A percentile compares a stretch with the other conserved stretches of the same genome.
These are phyloP conservation scores for Drosophila nasuta DNA, from an alignment of 1,140 invertebrate genomes.

Conservation along the genomic window DNA sequence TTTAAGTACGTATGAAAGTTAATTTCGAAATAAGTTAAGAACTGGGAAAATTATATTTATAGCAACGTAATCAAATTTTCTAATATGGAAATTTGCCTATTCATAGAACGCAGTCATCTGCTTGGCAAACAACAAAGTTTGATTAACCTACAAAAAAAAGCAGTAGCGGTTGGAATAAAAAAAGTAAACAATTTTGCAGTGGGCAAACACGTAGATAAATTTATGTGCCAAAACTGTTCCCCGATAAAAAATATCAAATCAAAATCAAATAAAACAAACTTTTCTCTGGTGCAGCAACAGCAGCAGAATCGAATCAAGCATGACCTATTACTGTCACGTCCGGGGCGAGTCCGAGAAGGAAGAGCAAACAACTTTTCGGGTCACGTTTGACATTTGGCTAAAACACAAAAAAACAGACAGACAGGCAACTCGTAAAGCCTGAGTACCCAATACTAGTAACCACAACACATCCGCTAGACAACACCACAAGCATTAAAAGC, in stretches of 20 bases:
- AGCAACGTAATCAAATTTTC: background rate
- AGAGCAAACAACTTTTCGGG: constrained; percentile 68
- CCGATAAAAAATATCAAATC: constrained; percentile 71
- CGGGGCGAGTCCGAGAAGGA: constrained; percentile 37
- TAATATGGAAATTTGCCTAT: constrained; percentile 15
- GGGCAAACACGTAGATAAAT: constrained; percentile 47
- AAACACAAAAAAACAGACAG: constrained; percentile 27
- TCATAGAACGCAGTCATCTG: constrained; percentile 4
- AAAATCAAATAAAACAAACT: constrained; percentile 72
- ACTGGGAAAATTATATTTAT: background rate
- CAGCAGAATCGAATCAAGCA: constrained; percentile 57
- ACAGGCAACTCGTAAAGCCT: background rate
- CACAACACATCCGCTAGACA: constrained; percentile 31
- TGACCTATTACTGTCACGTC: constrained; percentile 80
- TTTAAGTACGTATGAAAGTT: constrained; percentile 22
- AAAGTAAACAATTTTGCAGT: constrained; percentile 45
- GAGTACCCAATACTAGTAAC: constrained; percentile 7
- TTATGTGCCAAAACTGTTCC: constrained; percentile 46
- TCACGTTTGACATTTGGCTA: constrained; percentile 69
- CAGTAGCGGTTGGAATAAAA: constrained; percentile 29
- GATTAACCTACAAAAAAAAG: constrained; percentile 32
- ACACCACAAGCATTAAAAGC: constrained; percentile 12
- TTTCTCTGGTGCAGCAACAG: constrained; percentile 35
- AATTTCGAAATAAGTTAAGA: background rate
- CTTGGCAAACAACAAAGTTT: constrained; percentile 32